Evolutionary conservation across 2,797 vertebrate genomes (phyloP).

Genomic region (Pteronotus mesoamericanus): DNA sequence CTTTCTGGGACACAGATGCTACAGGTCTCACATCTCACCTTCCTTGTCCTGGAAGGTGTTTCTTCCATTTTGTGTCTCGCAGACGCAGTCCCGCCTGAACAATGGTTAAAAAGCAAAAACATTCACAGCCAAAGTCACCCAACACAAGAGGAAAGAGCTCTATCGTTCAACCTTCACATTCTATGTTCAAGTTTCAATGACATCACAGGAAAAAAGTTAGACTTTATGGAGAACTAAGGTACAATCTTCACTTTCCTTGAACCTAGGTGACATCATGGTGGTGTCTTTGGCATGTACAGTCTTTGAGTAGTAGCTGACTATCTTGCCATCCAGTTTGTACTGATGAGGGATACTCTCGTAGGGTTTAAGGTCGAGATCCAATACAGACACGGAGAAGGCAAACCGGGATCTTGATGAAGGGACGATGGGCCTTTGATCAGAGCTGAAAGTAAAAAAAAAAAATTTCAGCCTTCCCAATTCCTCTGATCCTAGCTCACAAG

Average conservation of each 20-base stretch:
- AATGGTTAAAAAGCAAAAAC: slow-evolving; percentile 76
- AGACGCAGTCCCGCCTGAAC: slow-evolving; percentile 73
- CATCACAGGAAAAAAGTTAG: slow-evolving; percentile 76
- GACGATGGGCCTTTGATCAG: slow-evolving; percentile 84
- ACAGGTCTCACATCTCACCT: slow-evolving; percentile 53
- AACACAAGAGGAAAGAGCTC: slow-evolving; percentile 72
- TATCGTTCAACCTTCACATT: slow-evolving; percentile 72
- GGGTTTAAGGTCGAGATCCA: slow-evolving; percentile 96
- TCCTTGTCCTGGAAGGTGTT: slow-evolving; percentile 48
- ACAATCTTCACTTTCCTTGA: slow-evolving; percentile 91
- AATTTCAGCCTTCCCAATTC: background rate
- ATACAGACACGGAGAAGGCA: slow-evolving; percentile 91
- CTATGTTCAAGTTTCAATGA: slow-evolving; percentile 66
- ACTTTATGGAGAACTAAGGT: slow-evolving; percentile 93
- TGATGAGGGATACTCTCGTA: slow-evolving; percentile 94
- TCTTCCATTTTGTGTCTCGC: slow-evolving; percentile 54
- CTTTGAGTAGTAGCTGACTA: slow-evolving; percentile 92
- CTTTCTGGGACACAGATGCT: background rate
- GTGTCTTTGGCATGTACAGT: slow-evolving; percentile 85
- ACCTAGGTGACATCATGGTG: slow-evolving; percentile 80
- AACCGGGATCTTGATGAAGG: slow-evolving; percentile 87
- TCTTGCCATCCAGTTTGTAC: slow-evolving; percentile 92
- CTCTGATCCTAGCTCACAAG: background rate
- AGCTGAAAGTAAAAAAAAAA: slow-evolving; percentile 78
- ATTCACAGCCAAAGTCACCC: slow-evolving; percentile 80